Base-by-base conservation (phyloP, 2,888 invertebrate genomes). In the Loripinus fragilis region DNA sequence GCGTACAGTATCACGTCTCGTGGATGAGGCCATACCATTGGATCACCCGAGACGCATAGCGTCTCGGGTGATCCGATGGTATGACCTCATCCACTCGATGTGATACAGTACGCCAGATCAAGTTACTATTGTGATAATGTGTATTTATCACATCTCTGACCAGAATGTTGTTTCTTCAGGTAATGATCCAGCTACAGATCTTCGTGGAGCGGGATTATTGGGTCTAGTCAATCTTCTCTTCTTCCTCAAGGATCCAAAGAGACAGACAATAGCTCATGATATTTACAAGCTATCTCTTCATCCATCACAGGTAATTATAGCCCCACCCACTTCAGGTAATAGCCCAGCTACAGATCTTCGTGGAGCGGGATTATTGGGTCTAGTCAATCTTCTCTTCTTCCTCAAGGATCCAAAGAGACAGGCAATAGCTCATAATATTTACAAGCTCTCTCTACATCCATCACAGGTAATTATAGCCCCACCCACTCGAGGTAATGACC, bases 311-410 rank as follows among this genome's bases (percentile, higher is more conserved):
- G 94, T 93, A 85, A 73, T 15, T 48, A 38, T 12, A 38, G n/a
- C n/a, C n/a, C n/a, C n/a, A n/a, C n/a, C n/a, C n/a, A n/a, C 77
- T 82, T 28, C 73, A 91, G 91, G 95, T 12, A 93, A 90, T 67
- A 95, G 95, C 89, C 95, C 95, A 67, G 93, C 94, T 15, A 95
- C 95, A 28, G 95, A 95, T 89, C 90, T 95, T 25, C 90, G 95
- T 71, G 95, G 95, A 17, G 94, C 94, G 35, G 95, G 95, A 8
- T 89, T 95, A 80, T 91, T 95, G 66, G 94, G 94, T 0, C 89
- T 95, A 35, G 79, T 95, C 42, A 94, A 95, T 78, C 88, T 95
- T 3, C 89, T 95, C n/a, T 92, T 93, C 84, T 89, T 95, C 30
- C 89, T 94, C 23, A 92, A 91, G 23, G 91, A 92, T 42, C 89